These are phyloP conservation scores for Diadromus collaris DNA, from an alignment of 2,888 invertebrate species.

Conservation along the genomic window DNA sequence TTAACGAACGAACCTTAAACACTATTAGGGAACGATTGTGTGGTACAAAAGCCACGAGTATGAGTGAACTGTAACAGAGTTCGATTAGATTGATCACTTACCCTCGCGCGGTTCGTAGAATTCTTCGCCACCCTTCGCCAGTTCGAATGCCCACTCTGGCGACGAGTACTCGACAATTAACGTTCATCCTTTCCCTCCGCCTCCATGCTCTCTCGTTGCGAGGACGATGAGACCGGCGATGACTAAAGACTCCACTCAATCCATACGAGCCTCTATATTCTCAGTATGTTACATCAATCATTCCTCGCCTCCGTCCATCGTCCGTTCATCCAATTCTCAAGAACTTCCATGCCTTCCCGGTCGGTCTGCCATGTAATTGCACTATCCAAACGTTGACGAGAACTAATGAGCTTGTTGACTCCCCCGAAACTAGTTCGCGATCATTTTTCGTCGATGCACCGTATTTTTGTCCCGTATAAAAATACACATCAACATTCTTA, in stretches of 20 bases:
- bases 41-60: not conserved
- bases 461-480: not conserved
- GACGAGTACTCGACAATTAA: constrained; percentile 13
- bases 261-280: not conserved
- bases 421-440: not conserved
- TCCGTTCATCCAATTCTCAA: not conserved
- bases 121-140: constrained; percentile 8
- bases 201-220: not conserved
- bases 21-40: not conserved
- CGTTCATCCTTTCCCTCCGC: not conserved
- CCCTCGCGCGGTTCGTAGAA: constrained; percentile 10
- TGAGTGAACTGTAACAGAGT: not conserved
- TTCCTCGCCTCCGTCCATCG: constrained; percentile 25
- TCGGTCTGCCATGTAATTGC: not conserved
- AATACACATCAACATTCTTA: not conserved
- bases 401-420: constrained; percentile 3
- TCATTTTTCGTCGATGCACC: not conserved
- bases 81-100: constrained; percentile 10
- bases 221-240: not conserved
- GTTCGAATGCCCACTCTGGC: not conserved
- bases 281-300: constrained; percentile 34
- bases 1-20: not conserved
- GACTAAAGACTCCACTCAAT: not conserved
- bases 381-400: constrained; percentile 1
- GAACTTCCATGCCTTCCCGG: not conserved